Evolutionary conservation across 2,888 invertebrate genomes (phyloP), one percentile per base, ranked within the genome.

Genomic region (Hofmannophila pseudospretella): DNA sequence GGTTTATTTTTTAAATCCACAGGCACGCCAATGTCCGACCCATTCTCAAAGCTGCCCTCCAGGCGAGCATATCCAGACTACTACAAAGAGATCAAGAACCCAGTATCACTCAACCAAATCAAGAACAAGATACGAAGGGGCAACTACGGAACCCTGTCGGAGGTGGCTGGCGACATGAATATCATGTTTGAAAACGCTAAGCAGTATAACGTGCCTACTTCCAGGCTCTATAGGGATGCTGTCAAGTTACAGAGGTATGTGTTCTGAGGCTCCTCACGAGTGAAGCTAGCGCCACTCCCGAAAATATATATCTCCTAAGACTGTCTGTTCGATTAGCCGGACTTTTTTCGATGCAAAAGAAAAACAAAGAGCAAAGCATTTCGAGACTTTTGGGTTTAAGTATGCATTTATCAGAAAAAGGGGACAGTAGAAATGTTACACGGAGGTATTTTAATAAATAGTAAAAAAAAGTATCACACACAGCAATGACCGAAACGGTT

Each of bases 151-250:
- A 95, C 94, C 7, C 88, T 97, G 0, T 94, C 93, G 16, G 96
- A 97, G 70, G 92, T 99, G 27, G 96, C 97, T 0, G 94, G 94
- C 0, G 99, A 99, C 68, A 90, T 99, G 88, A 97, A 96, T 66
- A 91, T 97, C 32, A 96, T 99, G 93, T 96, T 99, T 73, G 96
- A 97, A 67, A 99, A 99, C 79, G 99, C 99, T 7, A 94, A 94
- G 63, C 92, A 92, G 57, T 96, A 95, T 70, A 96, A 96, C 64
- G 84, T 92, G 42, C 92, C 93, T 25, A 91, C 93, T n/a, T 94
- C 94, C 0, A 88, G 90, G 47, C 82, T 95, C 32, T 95, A 94
- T 62, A 93, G 93, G 76, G 94, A 95, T 72, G 96, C 97, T 31
- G 92, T 93, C 0, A 93, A 94, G 63, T 86, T 98, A 62, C 93